Conservation (phyloP, 2,888 invertebrate species). For the Slavum lentiscoides region DNA sequence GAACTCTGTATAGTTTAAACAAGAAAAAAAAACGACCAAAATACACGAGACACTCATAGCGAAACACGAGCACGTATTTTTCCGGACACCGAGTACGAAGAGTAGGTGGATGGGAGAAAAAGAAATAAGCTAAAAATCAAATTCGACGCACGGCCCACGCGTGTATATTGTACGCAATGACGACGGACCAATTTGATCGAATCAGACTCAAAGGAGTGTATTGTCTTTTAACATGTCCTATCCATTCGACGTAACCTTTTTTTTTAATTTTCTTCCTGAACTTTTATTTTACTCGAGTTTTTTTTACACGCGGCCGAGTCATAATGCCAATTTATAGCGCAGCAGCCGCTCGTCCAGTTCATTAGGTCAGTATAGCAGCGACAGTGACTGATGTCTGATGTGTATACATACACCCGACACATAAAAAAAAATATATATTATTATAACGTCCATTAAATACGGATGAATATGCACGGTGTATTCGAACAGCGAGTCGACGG, state of each 20-base stretch:
- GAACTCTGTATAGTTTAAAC: not conserved
- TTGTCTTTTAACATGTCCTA: conserved; percentile 32
- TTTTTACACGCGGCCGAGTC: too few relatives aligned
- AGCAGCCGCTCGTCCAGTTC: too few relatives aligned
- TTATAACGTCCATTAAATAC: too few relatives aligned
- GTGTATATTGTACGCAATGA: not conserved
- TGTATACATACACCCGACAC: too few relatives aligned
- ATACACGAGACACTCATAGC: conserved; percentile 8
- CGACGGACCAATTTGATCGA: conserved; percentile 19
- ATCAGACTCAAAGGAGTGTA: conserved; percentile 43
- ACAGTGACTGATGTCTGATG: too few relatives aligned
- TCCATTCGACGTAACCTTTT: conserved; percentile 1
- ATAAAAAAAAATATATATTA: too few relatives aligned
- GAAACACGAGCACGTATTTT: conserved; percentile 38
- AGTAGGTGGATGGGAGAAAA: conserved; percentile 4
- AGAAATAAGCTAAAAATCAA: conserved; percentile 24
- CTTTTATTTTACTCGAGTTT: not conserved
- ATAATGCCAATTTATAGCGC: too few relatives aligned
- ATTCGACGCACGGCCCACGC: not conserved
- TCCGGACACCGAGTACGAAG: not conserved
- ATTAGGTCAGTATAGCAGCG: too few relatives aligned
- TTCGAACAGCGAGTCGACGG: too few relatives aligned
- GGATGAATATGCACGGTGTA: too few relatives aligned
- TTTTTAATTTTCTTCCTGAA: not conserved
- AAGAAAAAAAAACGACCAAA: conserved; percentile 7